Base-by-base conservation (phyloP, 2,888 invertebrate genomes). In the Agrypnus murinus region DNA sequence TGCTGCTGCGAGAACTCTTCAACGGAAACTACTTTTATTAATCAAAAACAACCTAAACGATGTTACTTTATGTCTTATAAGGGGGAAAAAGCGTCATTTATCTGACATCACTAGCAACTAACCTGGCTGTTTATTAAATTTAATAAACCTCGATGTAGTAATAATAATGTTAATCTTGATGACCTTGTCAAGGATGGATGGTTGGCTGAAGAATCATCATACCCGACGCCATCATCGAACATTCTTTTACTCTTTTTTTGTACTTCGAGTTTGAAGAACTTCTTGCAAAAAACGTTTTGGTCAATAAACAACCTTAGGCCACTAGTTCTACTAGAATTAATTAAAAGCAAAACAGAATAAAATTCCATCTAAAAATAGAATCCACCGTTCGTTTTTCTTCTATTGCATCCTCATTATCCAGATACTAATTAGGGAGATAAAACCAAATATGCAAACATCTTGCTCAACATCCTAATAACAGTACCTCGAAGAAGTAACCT, bases 381-480 rank as follows among this genome's bases (percentile, higher is more conserved):
- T 25, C 25, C 25, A n/a, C 53, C 8, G 14, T 4, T 55, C 53
- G 5, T 31, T 15, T 12, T n/a, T 25, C 10, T 15, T 15, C 55
- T 5, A 5, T 14, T 31, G 48, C 17, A 14, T 36, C 36, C 34
- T 15, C 5, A 25, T n/a, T 25, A 36, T 53, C 36, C 36, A 10
- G n/a, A n/a, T 14, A 17, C 36, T 55, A 55, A 55, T 55, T 34
- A 36, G 31, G 55, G 36, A 12, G 55, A 15, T 55, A 17, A 25
- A 25, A n/a, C 55, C 55, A 55, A 55, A 55, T 55, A 55, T 55
- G 55, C 36, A 36, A 55, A 55, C 55, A 34, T 34, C 36, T 31
- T 50, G 50, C 36, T 17, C 7, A 10, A 36, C 55, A 55, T 36
- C 5, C 36, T 55, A 55, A 55, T 32, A 55, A 32, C 32, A 55